A percentile compares a stretch with the other conserved stretches of the same genome.
Evolutionary conservation across 1,140 invertebrate species (phyloP).

Genomic region (Chlorops oryzae): DNA sequence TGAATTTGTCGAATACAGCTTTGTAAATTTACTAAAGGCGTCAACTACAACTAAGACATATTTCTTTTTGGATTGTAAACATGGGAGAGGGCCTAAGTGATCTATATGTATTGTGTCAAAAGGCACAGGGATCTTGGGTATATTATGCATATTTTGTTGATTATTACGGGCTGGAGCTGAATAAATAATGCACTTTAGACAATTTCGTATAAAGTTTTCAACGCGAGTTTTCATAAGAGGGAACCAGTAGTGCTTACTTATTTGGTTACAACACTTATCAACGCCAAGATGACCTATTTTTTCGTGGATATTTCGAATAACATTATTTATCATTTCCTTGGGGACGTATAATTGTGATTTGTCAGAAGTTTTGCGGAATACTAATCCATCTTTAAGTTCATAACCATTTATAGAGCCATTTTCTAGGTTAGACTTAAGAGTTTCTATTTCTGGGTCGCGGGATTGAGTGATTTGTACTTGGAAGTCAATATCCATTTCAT

Average conservation of each 20-base stretch:
- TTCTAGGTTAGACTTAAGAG: no score
- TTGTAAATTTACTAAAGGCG: neutral
- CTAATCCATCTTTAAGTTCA: no score
- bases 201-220: conserved; percentile 1
- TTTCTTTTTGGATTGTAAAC: conserved; percentile 4
- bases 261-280: no score
- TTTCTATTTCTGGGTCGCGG: no score
- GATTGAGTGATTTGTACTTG: no score
- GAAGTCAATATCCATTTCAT: no score
- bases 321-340: neutral
- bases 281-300: neutral
- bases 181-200: conserved; percentile 5
- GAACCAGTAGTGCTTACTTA: no score
- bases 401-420: no score
- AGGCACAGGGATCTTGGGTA: neutral
- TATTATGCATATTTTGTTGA: neutral
- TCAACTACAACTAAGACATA: conserved; percentile 5
- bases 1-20: no score
- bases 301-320: neutral
- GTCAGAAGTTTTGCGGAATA: no score
- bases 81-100: conserved; percentile 1
- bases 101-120: conserved; percentile 2
- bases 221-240: no score
- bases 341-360: conserved; percentile 6
- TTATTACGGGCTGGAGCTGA: neutral